These are phyloP conservation scores for Vesta saturnalis DNA, from an alignment of 2,888 invertebrate species.

Conservation along the genomic window DNA sequence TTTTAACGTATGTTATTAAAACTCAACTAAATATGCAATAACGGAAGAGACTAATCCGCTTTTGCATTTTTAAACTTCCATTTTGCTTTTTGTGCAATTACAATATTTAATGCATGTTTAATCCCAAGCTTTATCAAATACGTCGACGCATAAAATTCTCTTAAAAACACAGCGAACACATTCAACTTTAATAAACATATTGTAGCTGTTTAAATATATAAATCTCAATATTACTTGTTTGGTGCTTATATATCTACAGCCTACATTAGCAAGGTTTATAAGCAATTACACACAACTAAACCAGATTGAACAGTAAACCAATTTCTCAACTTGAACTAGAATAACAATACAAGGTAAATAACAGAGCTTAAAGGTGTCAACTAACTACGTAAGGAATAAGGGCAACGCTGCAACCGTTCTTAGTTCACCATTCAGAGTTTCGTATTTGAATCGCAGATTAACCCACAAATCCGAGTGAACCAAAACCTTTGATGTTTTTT, in stretches of 20 bases:
- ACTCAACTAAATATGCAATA: constrained; percentile 16
- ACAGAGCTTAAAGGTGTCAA: constrained; percentile 51
- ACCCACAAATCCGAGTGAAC: constrained; percentile 47
- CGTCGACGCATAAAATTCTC: constrained; percentile 16
- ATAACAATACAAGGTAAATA: constrained; percentile 56
- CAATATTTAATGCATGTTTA: constrained; percentile 41
- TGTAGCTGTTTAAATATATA: too few species aligned
- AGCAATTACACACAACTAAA: constrained; percentile 18
- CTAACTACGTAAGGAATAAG: constrained; percentile 39
- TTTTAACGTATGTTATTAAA: constrained; percentile 20
- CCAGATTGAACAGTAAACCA: constrained; percentile 49
- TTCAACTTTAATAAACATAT: constrained; percentile 13
- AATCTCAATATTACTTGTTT: too few species aligned
- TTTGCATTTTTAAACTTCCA: constrained; percentile 42
- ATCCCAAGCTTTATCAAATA: constrained; percentile 27
- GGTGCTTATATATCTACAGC: too few species aligned
- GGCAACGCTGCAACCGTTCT: constrained; percentile 43
- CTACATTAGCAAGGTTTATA: constrained; percentile 17
- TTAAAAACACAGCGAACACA: constrained; percentile 11
- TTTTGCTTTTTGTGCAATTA: constrained; percentile 41
- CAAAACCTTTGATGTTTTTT: constrained; percentile 58
- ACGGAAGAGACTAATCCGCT: constrained; percentile 32
- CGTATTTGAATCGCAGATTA: constrained; percentile 55
- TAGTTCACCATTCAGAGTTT: constrained; percentile 48
- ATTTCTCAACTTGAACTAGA: constrained; percentile 48